phyloP scores from a whole-genome alignment of 2,797 vertebrate genomes.

The Tapera naevia region DNA sequence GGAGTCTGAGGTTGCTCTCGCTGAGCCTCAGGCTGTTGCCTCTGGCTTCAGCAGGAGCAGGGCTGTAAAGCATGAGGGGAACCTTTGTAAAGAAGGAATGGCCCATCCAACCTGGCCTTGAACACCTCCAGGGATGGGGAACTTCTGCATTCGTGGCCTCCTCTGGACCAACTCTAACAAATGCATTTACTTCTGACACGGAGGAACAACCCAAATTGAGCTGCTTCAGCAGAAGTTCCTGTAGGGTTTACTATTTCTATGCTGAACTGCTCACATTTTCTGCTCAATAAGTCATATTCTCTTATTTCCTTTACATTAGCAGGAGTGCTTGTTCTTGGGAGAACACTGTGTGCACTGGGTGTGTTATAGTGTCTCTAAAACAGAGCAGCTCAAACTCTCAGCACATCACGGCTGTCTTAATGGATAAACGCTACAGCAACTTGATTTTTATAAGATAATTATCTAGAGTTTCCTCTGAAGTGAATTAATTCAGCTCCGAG shows the following conservation, averaged over 20 bases:
- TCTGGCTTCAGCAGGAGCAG: background rate
- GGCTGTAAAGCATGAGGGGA: background rate
- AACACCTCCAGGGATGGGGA: no score
- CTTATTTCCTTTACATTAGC: background rate
- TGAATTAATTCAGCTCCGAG: rapidly evolving
- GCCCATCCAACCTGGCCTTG: no score
- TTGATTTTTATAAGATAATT: background rate
- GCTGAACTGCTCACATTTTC: background rate
- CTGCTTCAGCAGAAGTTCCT: background rate
- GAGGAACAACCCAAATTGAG: background rate
- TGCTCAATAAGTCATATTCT: rapidly evolving
- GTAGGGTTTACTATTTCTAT: background rate
- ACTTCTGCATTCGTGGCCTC: no score
- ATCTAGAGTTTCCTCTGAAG: background rate
- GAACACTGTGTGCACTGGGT: no score
- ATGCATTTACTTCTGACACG: no score
- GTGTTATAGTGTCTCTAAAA: background rate
- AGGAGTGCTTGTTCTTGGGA: no score
- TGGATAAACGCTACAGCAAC: rapidly evolving
- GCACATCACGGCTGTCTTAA: background rate
- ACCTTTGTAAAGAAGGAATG: background rate
- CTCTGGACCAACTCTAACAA: no score
- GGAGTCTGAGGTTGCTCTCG: background rate
- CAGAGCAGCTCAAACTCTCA: background rate
- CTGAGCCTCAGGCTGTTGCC: background rate